Conservation (phyloP, 2,797 vertebrate species). For the Syncerus caffer region DNA sequence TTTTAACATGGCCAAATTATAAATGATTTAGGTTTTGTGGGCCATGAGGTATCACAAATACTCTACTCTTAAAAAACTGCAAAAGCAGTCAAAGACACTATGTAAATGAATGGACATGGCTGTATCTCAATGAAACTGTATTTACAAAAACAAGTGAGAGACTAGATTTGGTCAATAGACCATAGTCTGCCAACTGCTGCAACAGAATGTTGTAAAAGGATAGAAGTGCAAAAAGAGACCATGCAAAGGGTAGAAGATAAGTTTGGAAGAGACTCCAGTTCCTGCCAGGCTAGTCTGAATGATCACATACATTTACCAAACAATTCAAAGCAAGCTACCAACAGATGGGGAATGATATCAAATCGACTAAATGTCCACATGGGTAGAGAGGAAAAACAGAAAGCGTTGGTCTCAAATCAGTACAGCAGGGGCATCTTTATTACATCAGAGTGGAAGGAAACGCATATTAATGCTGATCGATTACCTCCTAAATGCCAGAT, state of each 20-base stretch:
- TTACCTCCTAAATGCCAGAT: background rate
- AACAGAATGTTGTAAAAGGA: background rate
- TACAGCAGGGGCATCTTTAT: background rate
- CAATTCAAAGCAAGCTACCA: background rate
- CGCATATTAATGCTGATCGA: background rate
- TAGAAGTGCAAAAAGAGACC: accelerated
- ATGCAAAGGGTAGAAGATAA: background rate
- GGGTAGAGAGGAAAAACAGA: background rate
- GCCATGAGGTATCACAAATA: background rate
- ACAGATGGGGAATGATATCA: background rate
- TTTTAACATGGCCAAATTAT: background rate
- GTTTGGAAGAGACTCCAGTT: background rate
- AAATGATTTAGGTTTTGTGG: background rate
- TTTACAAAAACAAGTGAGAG: background rate
- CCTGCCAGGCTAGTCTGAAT: background rate
- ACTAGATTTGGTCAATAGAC: background rate
- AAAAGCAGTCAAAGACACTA: background rate
- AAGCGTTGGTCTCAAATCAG: background rate
- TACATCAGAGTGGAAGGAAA: background rate
- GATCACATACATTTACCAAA: background rate
- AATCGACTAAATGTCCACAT: background rate
- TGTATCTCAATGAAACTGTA: background rate
- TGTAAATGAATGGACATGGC: background rate
- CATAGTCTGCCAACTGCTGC: background rate
- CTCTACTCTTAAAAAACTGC: background rate